Percentiles rank a stretch among this genome's conserved stretches.
These are phyloP conservation scores for Morone saxatilis DNA, from an alignment of 2,113 vertebrate species.

Conservation along the genomic window DNA sequence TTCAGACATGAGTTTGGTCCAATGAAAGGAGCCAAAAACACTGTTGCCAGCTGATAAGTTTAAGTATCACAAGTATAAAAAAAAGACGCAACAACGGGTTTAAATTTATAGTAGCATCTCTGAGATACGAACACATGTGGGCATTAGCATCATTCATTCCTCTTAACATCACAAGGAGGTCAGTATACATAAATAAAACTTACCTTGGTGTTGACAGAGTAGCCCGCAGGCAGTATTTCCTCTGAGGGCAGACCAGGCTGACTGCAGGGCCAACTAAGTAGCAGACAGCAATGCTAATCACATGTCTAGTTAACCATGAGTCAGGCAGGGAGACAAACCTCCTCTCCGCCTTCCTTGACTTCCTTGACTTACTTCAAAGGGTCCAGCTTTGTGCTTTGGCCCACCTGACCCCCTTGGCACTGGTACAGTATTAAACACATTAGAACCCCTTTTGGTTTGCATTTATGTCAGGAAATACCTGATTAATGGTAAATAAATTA, in stretches of 20 bases:
- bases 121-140: not conserved
- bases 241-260: conserved; percentile 39
- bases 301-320: conserved; percentile 75
- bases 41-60: not conserved
- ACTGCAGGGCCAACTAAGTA: conserved; percentile 68
- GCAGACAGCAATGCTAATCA: conserved; percentile 74
- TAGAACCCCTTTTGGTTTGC: not conserved
- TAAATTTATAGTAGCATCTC: not conserved
- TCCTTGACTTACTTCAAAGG: conserved; percentile 31
- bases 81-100: not conserved
- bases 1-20: not conserved
- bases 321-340: conserved; percentile 55
- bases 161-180: not conserved
- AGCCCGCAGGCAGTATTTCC: conserved; percentile 46
- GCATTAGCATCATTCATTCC: not conserved
- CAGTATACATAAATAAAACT: not conserved
- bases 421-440: not conserved
- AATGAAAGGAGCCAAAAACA: not conserved
- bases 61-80: not conserved
- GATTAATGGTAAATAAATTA: not conserved
- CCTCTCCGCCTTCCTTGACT: conserved; percentile 52
- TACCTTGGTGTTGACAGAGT: conserved; percentile 52
- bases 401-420: not conserved
- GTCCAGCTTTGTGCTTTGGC: not conserved
- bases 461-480: not conserved